Percentiles rank a stretch among this genome's conserved stretches.
phyloP scores from a whole-genome alignment of 2,888 invertebrate species.

The Endomychus coccineus region DNA sequence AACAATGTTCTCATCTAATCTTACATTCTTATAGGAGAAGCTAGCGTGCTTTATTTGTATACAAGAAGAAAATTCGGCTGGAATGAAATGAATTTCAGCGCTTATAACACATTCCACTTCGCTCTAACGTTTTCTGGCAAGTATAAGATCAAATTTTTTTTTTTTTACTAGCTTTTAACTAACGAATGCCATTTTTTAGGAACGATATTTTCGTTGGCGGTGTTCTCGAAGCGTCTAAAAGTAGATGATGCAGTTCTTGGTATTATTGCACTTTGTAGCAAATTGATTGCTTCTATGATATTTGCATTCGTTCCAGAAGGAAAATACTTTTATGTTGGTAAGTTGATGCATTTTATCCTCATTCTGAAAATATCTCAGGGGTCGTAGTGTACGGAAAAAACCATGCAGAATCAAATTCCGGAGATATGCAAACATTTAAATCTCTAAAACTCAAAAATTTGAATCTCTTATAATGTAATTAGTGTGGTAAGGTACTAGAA shows the following conservation, averaged over 20 bases:
- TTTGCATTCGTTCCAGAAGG: conserved; percentile 70
- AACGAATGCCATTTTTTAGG: too few relatives aligned
- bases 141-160: conserved; percentile 20
- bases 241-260: conserved; percentile 76
- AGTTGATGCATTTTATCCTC: too few relatives aligned
- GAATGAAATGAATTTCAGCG: conserved; percentile 52
- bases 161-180: too few relatives aligned
- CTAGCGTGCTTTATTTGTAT: conserved; percentile 50
- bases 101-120: conserved; percentile 52
- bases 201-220: conserved; percentile 67
- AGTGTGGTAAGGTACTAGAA: too few relatives aligned
- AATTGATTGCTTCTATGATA: conserved; percentile 69
- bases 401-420: too few relatives aligned
- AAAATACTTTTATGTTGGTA: conserved; percentile 71
- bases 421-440: too few relatives aligned
- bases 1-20: too few relatives aligned
- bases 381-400: too few relatives aligned
- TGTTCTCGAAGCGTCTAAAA: conserved; percentile 68
- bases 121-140: conserved; percentile 49
- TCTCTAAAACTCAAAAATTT: too few relatives aligned
- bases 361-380: too few relatives aligned
- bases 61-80: conserved; percentile 51
- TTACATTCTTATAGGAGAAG: conserved; percentile 50
- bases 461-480: too few relatives aligned
- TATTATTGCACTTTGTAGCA: conserved; percentile 71